Base-by-base conservation (phyloP, 2,888 invertebrate genomes). In the Portevinia maculata region DNA sequence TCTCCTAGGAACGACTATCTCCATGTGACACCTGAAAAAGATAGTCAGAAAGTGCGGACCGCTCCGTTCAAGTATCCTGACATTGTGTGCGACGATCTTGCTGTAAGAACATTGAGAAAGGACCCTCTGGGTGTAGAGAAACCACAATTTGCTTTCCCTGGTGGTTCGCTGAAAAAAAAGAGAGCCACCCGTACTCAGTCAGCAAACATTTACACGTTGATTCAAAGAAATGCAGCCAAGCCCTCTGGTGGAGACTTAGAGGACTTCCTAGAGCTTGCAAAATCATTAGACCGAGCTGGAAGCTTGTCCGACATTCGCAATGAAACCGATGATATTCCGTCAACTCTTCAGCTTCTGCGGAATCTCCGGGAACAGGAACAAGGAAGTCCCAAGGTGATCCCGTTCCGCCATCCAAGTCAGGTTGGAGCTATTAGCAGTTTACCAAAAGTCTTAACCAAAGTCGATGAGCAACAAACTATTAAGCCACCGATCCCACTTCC, bases 1-100 rank as follows among this genome's bases (percentile, higher is more conserved):
- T 95, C 96, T 4, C 93, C 96, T 0, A 94, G 94, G 78, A 96
- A 94, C 86, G 97, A 97, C 89, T 98, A 98, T 88, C 92, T 97
- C 67, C 96, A 97, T 88, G 95, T 94, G 1, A 93, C 93, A 11
- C 95, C 95, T 2, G 41, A 83, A 7, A 83, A 78, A 13, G 78
- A 75, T 8, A 71, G 67, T 8, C 55, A 70, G 13, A 92, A 91
- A 70, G 92, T 92, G 85, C 90, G 90, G 9, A 92, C 94, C 62
- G 75, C 69, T 9, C 93, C 93, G 86, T 94, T 84, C 21, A 86
- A 87, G 24, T 87, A 88, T 1, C 97, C 97, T 0, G 97, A 97
- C 89, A 91, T 97, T 21, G 94, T 97, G 0, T 94, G 95, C 85
- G 97, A 98, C 89, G 97, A 98, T 91, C 91, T 97, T 88, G 97